Conservation (phyloP, 2,888 invertebrate species). For the Troglohyphantes excavatus region DNA sequence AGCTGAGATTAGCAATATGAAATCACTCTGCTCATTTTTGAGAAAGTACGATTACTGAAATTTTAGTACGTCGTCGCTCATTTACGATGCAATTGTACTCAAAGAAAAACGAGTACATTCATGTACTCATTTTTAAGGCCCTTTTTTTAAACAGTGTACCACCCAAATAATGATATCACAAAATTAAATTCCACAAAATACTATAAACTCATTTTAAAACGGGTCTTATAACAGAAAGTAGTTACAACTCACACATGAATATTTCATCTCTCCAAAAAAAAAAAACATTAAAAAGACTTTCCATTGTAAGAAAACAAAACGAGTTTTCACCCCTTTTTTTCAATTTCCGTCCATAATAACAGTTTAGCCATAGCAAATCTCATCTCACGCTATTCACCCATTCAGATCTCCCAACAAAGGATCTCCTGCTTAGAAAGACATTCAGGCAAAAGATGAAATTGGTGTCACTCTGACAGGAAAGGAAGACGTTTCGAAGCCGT, state of each 20-base stretch:
- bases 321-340: constrained; percentile 1
- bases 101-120: not conserved
- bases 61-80: no score
- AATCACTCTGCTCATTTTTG: no score
- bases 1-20: no score
- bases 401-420: constrained; percentile 44
- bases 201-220: not conserved
- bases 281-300: not conserved
- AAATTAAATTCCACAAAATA: not conserved
- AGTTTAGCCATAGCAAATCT: not conserved
- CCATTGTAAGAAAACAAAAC: constrained; percentile 19
- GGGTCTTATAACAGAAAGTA: not conserved
- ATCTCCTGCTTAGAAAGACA: constrained; percentile 14
- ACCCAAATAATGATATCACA: not conserved
- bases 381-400: constrained; percentile 49
- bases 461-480: constrained; percentile 48
- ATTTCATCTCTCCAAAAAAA: not conserved
- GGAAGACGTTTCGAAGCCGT: constrained; percentile 18
- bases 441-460: constrained; percentile 34
- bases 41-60: no score
- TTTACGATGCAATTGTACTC: not conserved
- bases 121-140: not conserved
- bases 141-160: not conserved
- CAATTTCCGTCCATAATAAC: not conserved
- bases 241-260: not conserved